These are phyloP conservation scores for Mamestra brassicae DNA, from an alignment of 2,888 invertebrate genomes.

Conservation along the genomic window DNA sequence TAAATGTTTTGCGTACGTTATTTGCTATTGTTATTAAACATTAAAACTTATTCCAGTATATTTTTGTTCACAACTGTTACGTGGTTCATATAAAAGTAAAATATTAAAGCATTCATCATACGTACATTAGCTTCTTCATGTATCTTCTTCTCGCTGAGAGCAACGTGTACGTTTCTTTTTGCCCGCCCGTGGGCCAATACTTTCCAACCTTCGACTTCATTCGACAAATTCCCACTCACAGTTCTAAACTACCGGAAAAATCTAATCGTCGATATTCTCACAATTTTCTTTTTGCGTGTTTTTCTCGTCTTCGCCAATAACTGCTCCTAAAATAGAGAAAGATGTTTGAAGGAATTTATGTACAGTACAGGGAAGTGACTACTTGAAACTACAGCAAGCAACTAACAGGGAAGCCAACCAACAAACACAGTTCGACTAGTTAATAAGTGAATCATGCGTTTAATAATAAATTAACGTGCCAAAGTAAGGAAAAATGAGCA, in stretches of 20 bases:
- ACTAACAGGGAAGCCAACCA: slow-evolving; percentile 56
- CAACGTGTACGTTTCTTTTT: slow-evolving; percentile 91
- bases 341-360: slow-evolving; percentile 80
- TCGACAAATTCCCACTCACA: slow-evolving; percentile 76
- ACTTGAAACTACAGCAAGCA: slow-evolving; percentile 57
- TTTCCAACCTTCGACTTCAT: slow-evolving; percentile 91
- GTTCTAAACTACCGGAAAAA: slow-evolving; percentile 65
- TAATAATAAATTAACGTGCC: slow-evolving; percentile 47
- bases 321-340: slow-evolving; percentile 84
- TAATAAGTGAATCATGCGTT: slow-evolving; percentile 66
- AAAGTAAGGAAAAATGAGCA: slow-evolving; percentile 59
- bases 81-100: slow-evolving; percentile 21
- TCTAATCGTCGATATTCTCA: slow-evolving; percentile 55
- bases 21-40: slow-evolving; percentile 12
- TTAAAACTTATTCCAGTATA: neutral
- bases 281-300: slow-evolving; percentile 66
- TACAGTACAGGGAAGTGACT: slow-evolving; percentile 81
- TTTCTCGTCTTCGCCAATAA: slow-evolving; percentile 63
- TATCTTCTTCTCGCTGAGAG: slow-evolving; percentile 92
- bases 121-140: slow-evolving; percentile 93
- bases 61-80: slow-evolving; percentile 5
- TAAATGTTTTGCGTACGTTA: neutral
- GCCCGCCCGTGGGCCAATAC: slow-evolving; percentile 91
- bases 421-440: slow-evolving; percentile 20
- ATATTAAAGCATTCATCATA: slow-evolving; percentile 70